Conservation (phyloP, 2,888 invertebrate genomes). For the Anthophora plumipes region DNA sequence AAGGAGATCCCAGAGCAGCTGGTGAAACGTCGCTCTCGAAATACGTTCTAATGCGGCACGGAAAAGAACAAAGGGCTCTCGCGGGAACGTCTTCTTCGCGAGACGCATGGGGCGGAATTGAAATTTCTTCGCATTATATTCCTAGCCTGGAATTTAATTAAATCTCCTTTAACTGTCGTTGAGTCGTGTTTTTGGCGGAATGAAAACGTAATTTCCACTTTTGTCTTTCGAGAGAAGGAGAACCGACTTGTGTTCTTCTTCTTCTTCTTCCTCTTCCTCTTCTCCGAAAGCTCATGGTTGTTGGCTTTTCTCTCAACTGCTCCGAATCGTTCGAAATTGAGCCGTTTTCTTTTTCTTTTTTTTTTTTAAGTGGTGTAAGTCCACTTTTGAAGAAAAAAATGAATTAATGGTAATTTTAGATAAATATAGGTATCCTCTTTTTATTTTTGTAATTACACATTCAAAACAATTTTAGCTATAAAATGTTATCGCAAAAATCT, state of each 20-base stretch:
- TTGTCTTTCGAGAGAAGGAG: background rate
- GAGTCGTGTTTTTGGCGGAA: slow-evolving; percentile 15
- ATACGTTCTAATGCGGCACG: slow-evolving; percentile 5
- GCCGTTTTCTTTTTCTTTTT: no score
- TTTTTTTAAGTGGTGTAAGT: no score
- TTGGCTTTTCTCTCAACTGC: background rate
- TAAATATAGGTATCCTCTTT: no score
- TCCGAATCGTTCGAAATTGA: no score
- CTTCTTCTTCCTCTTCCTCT: background rate
- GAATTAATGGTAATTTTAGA: no score
- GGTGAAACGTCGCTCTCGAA: background rate
- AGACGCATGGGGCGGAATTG: slow-evolving; percentile 44
- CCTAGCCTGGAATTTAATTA: slow-evolving; percentile 61
- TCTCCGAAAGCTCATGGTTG: background rate
- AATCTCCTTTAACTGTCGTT: slow-evolving; percentile 35
- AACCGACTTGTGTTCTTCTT: background rate
- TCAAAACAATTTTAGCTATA: no score
- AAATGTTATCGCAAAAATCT: no score
- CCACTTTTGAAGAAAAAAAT: no score
- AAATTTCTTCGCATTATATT: slow-evolving; percentile 49
- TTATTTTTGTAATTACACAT: no score
- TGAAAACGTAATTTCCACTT: slow-evolving; percentile 34
- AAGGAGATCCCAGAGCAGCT: no score
- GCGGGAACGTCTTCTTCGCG: slow-evolving; percentile 22
- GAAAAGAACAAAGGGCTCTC: slow-evolving; percentile 41